Evolutionary conservation across 2,888 invertebrate species (phyloP).

Genomic region (Drepana falcataria): DNA sequence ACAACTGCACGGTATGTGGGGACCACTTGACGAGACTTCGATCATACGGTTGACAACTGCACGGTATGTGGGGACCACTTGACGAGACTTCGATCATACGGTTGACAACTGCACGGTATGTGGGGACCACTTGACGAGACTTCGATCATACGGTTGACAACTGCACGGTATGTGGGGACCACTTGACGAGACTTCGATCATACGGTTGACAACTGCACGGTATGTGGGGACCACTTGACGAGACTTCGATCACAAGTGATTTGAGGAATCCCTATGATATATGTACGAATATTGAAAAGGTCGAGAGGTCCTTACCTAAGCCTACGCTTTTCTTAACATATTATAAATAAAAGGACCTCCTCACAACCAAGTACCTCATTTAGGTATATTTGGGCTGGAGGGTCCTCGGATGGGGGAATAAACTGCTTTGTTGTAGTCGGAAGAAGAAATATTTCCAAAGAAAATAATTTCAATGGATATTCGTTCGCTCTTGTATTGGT

Average conservation of each 20-base stretch:
- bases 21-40: neutral
- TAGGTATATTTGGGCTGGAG: neutral
- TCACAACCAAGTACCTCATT: neutral
- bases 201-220: too few relatives aligned
- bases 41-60: too few relatives aligned
- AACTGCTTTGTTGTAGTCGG: neutral
- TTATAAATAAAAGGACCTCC: neutral
- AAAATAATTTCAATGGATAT: neutral
- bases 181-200: neutral
- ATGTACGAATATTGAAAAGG: neutral
- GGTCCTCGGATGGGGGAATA: neutral
- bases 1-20: too few relatives aligned
- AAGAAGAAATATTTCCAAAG: neutral
- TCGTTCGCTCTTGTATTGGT: neutral
- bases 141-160: too few relatives aligned
- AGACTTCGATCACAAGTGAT: neutral
- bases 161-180: neutral
- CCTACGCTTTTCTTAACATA: neutral
- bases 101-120: too few relatives aligned
- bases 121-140: neutral
- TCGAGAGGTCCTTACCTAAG: neutral
- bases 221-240: neutral
- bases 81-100: neutral
- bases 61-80: neutral
- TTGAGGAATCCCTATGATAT: neutral